phyloP scores from a whole-genome alignment of 1,140 invertebrate species.

The Capitella teleta region DNA sequence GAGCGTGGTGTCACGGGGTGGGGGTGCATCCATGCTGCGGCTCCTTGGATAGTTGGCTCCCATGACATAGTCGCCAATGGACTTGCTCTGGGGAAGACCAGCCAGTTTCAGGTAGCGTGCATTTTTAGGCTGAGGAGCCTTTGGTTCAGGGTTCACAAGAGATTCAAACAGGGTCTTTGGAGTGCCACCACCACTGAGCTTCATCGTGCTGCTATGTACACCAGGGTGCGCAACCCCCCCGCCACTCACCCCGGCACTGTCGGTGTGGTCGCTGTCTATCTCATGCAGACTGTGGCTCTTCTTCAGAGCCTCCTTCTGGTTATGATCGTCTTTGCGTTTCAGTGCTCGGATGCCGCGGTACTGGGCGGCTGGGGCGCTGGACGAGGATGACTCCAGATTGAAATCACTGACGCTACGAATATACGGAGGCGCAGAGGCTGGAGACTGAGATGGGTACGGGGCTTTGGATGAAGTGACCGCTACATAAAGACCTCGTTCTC shows the following conservation, averaged over 20 bases:
- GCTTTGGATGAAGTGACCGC: no score
- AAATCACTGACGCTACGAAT: background rate
- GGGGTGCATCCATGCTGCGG: no score
- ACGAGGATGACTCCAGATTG: background rate
- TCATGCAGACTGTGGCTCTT: conserved; percentile 37
- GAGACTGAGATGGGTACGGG: no score
- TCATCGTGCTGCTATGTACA: background rate
- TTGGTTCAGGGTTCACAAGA: conserved; percentile 5
- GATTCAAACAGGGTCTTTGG: conserved; percentile 6
- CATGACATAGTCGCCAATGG: background rate
- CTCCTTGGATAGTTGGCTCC: background rate
- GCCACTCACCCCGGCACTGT: background rate
- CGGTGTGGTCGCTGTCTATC: conserved; percentile 10
- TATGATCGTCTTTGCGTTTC: conserved; percentile 33
- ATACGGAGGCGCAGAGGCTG: background rate
- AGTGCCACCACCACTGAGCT: background rate
- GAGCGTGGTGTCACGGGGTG: no score
- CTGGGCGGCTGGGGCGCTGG: conserved; percentile 14
- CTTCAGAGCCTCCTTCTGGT: conserved; percentile 29
- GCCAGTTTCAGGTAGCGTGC: conserved; percentile 5
- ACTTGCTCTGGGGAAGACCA: background rate
- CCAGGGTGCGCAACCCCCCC: background rate
- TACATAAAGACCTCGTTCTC: no score
- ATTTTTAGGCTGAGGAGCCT: background rate
- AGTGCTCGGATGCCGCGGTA: conserved; percentile 34